Evolutionary conservation across 2,113 vertebrate genomes (phyloP).

Genomic region (Oncorhynchus clarkii): DNA sequence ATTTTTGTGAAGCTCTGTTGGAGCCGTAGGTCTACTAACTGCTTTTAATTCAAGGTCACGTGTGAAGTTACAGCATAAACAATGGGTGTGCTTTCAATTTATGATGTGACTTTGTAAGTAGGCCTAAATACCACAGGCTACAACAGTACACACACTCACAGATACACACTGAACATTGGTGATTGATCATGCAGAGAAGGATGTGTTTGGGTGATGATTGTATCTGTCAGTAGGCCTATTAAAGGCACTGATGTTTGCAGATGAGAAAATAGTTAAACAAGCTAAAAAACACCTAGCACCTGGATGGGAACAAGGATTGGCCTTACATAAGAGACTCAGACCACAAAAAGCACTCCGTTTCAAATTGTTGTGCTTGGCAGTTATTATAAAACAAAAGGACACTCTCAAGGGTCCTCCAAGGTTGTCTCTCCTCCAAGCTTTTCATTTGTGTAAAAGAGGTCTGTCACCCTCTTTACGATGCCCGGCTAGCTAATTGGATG

Average conservation of each 20-base stretch:
- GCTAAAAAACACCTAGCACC: conserved; percentile 19
- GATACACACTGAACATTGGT: neutral
- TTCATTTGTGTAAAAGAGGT: conserved; percentile 57
- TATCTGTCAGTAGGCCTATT: neutral
- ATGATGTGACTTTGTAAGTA: too few relatives aligned
- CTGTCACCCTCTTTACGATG: conserved; percentile 29
- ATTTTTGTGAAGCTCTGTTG: too few relatives aligned
- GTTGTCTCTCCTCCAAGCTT: conserved; percentile 27
- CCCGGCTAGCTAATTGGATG: conserved; percentile 42
- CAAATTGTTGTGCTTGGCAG: conserved; percentile 15
- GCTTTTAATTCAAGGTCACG: too few relatives aligned
- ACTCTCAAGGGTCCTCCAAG: conserved; percentile 28
- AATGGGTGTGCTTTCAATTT: too few relatives aligned
- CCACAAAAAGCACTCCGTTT: neutral
- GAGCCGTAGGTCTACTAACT: too few relatives aligned
- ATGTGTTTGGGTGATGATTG: neutral
- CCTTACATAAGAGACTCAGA: conserved; percentile 19
- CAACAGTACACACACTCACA: neutral
- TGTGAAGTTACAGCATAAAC: too few relatives aligned
- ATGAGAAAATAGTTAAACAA: neutral
- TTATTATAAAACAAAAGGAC: conserved; percentile 15
- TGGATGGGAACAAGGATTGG: conserved; percentile 8
- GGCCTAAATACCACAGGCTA: too few relatives aligned
- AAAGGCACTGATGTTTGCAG: neutral
- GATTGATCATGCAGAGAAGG: neutral